phyloP scores from a whole-genome alignment of 1,140 invertebrate genomes.

The Samia ricini region DNA sequence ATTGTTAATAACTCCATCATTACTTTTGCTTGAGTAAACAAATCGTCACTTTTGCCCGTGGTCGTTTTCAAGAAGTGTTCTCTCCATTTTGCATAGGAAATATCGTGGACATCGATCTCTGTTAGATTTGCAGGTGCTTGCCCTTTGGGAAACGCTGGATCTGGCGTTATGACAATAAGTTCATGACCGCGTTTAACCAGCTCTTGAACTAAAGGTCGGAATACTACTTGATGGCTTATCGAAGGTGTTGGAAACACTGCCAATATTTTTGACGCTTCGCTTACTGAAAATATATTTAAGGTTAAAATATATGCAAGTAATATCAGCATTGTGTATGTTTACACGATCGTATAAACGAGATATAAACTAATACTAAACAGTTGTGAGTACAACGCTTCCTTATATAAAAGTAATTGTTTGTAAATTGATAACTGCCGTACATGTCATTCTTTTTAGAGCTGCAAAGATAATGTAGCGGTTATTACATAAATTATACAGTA shows the following conservation, averaged over 20 bases:
- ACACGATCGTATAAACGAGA: no score
- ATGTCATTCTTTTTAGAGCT: no score
- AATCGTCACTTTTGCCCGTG: slow-evolving; percentile 14
- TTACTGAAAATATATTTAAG: not conserved
- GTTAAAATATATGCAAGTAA: not conserved
- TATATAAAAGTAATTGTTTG: no score
- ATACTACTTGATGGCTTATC: slow-evolving; percentile 10
- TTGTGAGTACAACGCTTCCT: no score
- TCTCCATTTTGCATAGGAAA: slow-evolving; percentile 23
- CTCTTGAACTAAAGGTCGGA: slow-evolving; percentile 1
- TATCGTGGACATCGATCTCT: slow-evolving; percentile 30
- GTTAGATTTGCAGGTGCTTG: slow-evolving; percentile 18
- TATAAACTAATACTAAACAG: no score
- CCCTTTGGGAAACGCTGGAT: slow-evolving; percentile 22
- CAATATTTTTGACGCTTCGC: slow-evolving; percentile 5
- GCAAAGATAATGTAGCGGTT: no score
- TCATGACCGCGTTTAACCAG: slow-evolving; percentile 25
- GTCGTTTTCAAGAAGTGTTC: not conserved
- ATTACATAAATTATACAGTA: no score
- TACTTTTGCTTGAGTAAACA: slow-evolving; percentile 9
- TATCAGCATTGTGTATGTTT: not conserved
- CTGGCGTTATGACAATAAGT: slow-evolving; percentile 20
- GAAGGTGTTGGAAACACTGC: slow-evolving; percentile 5
- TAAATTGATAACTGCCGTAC: no score
- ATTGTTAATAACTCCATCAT: slow-evolving; percentile 15